These are phyloP conservation scores for Orbicella faveolata DNA, from an alignment of 64 coral and sea anemone genomes.

Conservation along the genomic window DNA sequence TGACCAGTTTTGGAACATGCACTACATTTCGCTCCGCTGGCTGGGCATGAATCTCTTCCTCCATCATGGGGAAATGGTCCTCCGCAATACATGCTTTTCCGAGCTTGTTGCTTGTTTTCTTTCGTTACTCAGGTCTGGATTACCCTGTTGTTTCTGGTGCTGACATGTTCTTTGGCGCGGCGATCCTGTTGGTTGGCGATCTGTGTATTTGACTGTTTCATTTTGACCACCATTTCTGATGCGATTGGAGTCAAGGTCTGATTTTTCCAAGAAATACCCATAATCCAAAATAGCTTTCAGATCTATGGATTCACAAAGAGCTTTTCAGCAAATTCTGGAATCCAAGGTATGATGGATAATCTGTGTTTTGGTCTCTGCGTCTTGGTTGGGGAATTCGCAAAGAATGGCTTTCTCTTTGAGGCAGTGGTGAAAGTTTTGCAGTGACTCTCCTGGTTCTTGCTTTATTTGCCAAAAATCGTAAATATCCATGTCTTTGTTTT, in stretches of 20 bases:
- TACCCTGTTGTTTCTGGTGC: neutral
- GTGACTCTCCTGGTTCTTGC: neutral
- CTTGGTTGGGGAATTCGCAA: constrained; percentile 30
- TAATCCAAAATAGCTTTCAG: neutral
- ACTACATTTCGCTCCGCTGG: neutral
- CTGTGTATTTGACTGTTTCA: neutral
- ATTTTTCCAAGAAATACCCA: constrained; percentile 15
- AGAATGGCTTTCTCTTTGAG: constrained; percentile 35
- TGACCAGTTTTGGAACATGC: constrained; percentile 24
- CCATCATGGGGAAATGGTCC: constrained; percentile 3
- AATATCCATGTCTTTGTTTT: constrained; percentile 13
- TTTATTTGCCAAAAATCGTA: neutral
- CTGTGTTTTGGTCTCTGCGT: constrained; percentile 38
- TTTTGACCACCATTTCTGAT: neutral
- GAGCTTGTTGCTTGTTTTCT: neutral
- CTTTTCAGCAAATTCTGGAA: constrained; percentile 12
- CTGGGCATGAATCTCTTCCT: constrained; percentile 18
- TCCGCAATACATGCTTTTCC: constrained; percentile 16
- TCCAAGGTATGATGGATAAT: constrained; percentile 42
- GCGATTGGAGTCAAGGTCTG: constrained; percentile 32
- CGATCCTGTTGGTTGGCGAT: neutral
- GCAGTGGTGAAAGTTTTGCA: constrained; percentile 23
- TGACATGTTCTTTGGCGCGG: neutral
- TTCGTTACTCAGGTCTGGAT: neutral
- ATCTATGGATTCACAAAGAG: constrained; percentile 4